phyloP scores from a whole-genome alignment of 2,888 invertebrate species.

The Campopleginae sp. region DNA sequence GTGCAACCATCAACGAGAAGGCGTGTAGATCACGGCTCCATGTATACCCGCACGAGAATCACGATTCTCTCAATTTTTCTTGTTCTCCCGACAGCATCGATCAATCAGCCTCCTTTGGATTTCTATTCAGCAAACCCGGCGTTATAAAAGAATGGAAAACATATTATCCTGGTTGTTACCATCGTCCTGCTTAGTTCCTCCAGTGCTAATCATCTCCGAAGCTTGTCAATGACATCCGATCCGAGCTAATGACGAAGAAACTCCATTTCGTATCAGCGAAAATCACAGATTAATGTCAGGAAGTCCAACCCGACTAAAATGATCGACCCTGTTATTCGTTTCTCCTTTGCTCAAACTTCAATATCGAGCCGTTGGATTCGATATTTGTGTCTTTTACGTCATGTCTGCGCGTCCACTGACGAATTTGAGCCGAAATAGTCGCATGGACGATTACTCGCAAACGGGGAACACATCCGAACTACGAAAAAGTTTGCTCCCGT shows the following conservation, averaged over 20 bases:
- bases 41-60: constrained; percentile 5
- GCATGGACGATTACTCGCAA: neutral
- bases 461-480: constrained; percentile 9
- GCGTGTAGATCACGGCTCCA: neutral
- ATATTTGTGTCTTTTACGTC: neutral
- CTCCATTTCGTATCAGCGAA: neutral
- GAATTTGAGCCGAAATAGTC: neutral
- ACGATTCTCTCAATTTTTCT: neutral
- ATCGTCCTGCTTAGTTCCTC: neutral
- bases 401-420: neutral
- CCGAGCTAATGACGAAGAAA: neutral
- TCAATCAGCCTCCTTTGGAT: neutral
- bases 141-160: neutral
- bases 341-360: neutral
- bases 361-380: neutral
- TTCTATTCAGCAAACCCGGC: neutral
- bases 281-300: neutral
- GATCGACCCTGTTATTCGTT: neutral
- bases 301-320: neutral
- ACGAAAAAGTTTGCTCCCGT: neutral
- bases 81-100: neutral
- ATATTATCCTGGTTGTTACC: neutral
- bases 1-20: constrained; percentile 8
- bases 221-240: neutral
- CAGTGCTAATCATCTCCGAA: neutral